A percentile compares a stretch with the other conserved stretches of the same genome.
Evolutionary conservation across 2,888 invertebrate species (phyloP).

Genomic region (Ashinkailepas kermadecensis): DNA sequence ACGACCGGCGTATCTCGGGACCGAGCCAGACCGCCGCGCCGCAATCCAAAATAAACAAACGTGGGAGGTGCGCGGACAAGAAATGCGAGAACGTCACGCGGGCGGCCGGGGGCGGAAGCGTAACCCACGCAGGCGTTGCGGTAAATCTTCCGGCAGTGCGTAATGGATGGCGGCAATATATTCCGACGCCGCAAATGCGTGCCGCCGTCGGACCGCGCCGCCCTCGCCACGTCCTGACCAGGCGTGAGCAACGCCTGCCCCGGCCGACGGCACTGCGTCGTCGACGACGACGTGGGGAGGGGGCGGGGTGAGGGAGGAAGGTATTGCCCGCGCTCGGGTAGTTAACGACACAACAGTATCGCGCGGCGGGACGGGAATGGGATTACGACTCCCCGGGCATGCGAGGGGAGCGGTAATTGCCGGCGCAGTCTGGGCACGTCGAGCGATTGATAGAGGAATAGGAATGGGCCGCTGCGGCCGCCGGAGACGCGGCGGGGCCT

Average conservation of each 20-base stretch:
- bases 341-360: not conserved
- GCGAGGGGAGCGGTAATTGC: not conserved
- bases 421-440: not conserved
- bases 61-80: not conserved
- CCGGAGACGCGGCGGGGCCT: no score
- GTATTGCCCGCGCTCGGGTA: not conserved
- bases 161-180: not conserved
- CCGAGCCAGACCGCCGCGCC: not conserved
- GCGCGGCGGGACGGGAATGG: not conserved
- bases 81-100: not conserved
- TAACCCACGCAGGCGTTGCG: not conserved
- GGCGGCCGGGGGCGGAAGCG: not conserved
- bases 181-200: not conserved
- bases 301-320: not conserved
- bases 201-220: not conserved
- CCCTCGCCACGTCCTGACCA: no score
- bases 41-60: not conserved
- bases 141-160: slow-evolving; percentile 9
- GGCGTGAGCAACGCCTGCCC: no score
- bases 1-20: not conserved
- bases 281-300: not conserved
- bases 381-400: slow-evolving; percentile 1
- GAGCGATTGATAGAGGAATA: no score
- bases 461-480: no score
- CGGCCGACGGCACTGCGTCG: not conserved